Conservation (phyloP, 2,888 invertebrate genomes). For the Yponomeuta malinellus region DNA sequence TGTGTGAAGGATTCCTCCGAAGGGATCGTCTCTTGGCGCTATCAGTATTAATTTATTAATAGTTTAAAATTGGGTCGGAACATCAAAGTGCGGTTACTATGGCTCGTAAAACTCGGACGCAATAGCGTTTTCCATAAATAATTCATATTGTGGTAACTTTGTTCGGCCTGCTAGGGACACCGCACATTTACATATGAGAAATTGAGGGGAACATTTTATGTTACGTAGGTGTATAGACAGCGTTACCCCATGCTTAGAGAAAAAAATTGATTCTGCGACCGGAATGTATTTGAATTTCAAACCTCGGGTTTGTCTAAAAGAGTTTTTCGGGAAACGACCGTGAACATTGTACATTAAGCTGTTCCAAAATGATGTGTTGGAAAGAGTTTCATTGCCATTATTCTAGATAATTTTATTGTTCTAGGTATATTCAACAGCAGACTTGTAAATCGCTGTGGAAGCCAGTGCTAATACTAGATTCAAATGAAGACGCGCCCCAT, state of each 20-base stretch:
- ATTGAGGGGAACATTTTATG: conserved; percentile 23
- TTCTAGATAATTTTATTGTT: not conserved
- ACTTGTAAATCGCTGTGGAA: too few species aligned
- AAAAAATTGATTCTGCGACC: conserved; percentile 13
- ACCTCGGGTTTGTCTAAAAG: not conserved
- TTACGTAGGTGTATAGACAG: not conserved
- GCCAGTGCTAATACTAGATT: too few species aligned
- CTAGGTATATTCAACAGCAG: too few species aligned
- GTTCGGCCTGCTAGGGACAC: conserved; percentile 31
- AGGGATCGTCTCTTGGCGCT: conserved; percentile 23
- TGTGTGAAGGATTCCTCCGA: conserved; percentile 25
- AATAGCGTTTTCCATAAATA: conserved; percentile 29
- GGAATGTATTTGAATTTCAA: conserved; percentile 11
- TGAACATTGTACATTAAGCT: not conserved
- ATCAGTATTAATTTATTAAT: conserved; percentile 45
- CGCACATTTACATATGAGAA: conserved; percentile 38
- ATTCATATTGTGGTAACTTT: conserved; percentile 41
- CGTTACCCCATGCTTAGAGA: not conserved
- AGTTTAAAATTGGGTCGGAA: conserved; percentile 45
- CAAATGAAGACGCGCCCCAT: too few species aligned
- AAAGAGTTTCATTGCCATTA: not conserved
- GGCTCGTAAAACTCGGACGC: conserved; percentile 27
- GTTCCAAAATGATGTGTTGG: not conserved
- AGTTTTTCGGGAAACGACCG: not conserved
- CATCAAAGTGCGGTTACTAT: conserved; percentile 25